These are phyloP conservation scores for Setipinna tenuifilis DNA, from an alignment of 2,797 vertebrate species.

Conservation along the genomic window DNA sequence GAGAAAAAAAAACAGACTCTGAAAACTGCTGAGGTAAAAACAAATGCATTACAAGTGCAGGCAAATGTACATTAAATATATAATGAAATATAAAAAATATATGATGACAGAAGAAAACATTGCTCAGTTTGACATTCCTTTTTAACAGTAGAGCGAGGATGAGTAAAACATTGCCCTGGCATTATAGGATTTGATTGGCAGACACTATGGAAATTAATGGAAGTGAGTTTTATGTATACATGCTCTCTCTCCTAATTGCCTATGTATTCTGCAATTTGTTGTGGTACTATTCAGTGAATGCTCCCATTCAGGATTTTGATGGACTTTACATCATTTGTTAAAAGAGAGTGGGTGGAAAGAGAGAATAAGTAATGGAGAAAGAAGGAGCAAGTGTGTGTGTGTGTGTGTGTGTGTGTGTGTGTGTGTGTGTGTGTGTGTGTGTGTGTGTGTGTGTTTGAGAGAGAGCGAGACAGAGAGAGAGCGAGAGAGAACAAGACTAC, in stretches of 20 bases:
- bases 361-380: neutral
- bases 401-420: no score
- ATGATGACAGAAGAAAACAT: neutral
- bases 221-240: conserved; percentile 6
- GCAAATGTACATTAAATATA: neutral
- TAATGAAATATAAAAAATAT: neutral
- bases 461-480: no score
- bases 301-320: neutral
- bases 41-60: neutral
- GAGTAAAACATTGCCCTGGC: neutral
- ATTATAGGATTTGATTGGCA: neutral
- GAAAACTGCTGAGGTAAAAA: neutral
- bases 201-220: neutral
- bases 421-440: no score
- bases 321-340: neutral
- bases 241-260: neutral
- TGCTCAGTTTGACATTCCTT: neutral
- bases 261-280: no score
- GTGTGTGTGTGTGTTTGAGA: no score
- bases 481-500: no score
- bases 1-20: neutral
- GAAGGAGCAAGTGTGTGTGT: neutral
- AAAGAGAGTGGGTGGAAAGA: neutral
- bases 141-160: neutral
- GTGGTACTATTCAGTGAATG: neutral